These are phyloP conservation scores for Molossus alvarezi DNA, from an alignment of 2,797 vertebrate species.

Conservation along the genomic window DNA sequence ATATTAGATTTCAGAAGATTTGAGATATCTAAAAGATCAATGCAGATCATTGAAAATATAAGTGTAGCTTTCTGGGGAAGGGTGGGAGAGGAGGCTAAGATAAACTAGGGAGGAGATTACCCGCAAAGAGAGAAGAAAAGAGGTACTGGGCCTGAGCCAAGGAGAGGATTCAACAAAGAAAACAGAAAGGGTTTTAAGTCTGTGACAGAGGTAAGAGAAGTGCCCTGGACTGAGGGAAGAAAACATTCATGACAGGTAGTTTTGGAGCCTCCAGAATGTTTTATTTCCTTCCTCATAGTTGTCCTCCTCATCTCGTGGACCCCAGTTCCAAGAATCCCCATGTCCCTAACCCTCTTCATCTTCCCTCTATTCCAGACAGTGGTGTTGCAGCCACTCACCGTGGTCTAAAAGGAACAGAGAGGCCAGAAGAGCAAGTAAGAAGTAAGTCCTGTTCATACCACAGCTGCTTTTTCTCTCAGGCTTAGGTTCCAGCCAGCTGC, in stretches of 20 bases:
- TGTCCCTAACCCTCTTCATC: too few relatives aligned
- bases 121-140: not conserved
- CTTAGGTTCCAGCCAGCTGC: not conserved
- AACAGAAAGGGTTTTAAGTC: not conserved
- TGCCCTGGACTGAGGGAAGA: not conserved
- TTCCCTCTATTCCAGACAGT: not conserved
- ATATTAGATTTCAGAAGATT: not conserved
- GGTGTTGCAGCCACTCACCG: too few relatives aligned
- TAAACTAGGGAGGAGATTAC: not conserved
- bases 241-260: accelerated
- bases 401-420: not conserved
- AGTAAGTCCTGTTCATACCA: not conserved
- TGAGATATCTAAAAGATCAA: not conserved
- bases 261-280: not conserved
- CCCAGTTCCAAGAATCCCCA: not conserved
- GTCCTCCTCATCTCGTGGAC: not conserved
- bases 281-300: not conserved
- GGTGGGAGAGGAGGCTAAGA: not conserved
- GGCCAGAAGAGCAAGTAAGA: not conserved
- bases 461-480: not conserved
- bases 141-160: not conserved
- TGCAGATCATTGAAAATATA: not conserved
- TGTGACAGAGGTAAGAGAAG: not conserved
- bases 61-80: not conserved
- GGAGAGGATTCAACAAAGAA: not conserved